Conservation (phyloP, 2,888 invertebrate genomes). For the Octodonta nipae region DNA sequence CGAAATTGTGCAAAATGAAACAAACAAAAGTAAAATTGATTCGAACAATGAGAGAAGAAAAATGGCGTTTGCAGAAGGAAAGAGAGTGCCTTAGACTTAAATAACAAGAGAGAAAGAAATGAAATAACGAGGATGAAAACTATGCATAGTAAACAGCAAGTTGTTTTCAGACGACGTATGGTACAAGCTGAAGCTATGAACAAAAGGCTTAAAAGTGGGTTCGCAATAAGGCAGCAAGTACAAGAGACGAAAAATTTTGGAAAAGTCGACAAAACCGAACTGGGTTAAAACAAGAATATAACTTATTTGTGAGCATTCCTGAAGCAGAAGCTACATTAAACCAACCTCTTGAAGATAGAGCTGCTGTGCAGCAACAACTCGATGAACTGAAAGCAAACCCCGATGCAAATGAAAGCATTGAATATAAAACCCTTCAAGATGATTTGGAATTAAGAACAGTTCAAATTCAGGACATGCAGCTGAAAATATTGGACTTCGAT, state of each 20-base stretch:
- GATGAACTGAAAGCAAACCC: too few relatives aligned
- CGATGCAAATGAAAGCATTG: too few relatives aligned
- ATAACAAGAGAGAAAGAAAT: conserved; percentile 68
- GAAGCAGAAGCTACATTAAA: conserved; percentile 68
- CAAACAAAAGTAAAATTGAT: conserved; percentile 68
- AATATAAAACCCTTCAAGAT: too few relatives aligned
- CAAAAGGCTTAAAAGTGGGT: conserved; percentile 59
- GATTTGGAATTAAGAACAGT: conserved; percentile 50
- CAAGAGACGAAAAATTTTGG: conserved; percentile 35
- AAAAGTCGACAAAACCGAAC: conserved; percentile 28
- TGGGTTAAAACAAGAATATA: conserved; percentile 62
- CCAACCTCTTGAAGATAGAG: conserved; percentile 62
- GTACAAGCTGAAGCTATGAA: conserved; percentile 78
- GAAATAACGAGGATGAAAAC: conserved; percentile 70
- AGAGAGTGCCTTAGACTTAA: conserved; percentile 43
- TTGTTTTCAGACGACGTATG: conserved; percentile 70
- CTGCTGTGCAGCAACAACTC: too few relatives aligned
- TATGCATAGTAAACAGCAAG: too few relatives aligned
- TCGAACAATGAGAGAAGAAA: conserved; percentile 68
- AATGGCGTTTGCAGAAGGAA: conserved; percentile 53
- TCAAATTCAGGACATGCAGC: conserved; percentile 67
- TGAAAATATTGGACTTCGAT: conserved; percentile 68
- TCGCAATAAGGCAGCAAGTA: conserved; percentile 48
- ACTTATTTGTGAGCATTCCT: conserved; percentile 58
- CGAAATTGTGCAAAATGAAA: conserved; percentile 68